Evolutionary conservation across 2,113 vertebrate species (phyloP).

Genomic region (Chloebia gouldiae): DNA sequence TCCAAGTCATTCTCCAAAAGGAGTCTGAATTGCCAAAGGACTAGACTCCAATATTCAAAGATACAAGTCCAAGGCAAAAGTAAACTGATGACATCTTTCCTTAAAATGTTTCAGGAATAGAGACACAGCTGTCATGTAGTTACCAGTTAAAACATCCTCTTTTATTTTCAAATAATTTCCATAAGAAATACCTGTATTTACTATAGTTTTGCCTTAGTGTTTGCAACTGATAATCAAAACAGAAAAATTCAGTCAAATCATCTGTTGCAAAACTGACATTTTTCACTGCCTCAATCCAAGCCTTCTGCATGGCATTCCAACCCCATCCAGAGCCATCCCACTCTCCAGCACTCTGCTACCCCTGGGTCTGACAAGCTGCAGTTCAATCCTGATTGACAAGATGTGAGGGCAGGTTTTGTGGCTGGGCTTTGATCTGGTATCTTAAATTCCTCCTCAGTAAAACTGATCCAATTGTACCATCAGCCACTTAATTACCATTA

Average conservation of each 20-base stretch:
- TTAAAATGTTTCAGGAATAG: not conserved
- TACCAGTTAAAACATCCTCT: not conserved
- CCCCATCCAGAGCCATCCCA: not conserved
- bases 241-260: not conserved
- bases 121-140: not conserved
- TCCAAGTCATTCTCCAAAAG: not conserved
- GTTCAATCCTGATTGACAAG: not conserved
- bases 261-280: not conserved
- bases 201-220: not conserved
- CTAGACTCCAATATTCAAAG: not conserved
- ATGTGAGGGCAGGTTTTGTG: not conserved
- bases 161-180: not conserved
- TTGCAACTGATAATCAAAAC: not conserved
- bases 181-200: not conserved
- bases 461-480: not conserved
- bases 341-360: rapidly evolving
- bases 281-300: no score
- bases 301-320: rapidly evolving
- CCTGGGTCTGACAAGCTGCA: not conserved
- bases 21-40: not conserved
- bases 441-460: not conserved
- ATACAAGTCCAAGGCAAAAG: not conserved
- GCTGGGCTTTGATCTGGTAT: not conserved
- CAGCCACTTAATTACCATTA: not conserved
- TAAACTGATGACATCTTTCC: not conserved